phyloP scores from a whole-genome alignment of 2,113 vertebrate genomes.

The Stercorarius parasiticus region DNA sequence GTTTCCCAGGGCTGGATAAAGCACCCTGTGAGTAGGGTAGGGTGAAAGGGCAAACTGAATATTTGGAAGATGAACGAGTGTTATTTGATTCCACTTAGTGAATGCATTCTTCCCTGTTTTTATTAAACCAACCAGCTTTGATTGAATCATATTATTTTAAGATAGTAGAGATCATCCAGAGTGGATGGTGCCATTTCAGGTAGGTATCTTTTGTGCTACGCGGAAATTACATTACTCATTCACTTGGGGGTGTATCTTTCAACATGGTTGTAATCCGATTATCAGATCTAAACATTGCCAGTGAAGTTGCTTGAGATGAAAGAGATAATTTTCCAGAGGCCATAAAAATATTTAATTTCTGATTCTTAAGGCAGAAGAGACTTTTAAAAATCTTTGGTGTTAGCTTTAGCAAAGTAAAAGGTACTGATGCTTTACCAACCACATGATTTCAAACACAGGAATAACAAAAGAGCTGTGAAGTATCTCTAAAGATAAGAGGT shows the following conservation, averaged over 20 bases:
- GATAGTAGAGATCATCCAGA: neutral
- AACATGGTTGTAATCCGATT: neutral
- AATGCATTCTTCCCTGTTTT: neutral
- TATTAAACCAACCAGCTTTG: neutral
- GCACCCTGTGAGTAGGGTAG: neutral
- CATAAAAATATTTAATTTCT: constrained; percentile 27
- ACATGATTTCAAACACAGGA: constrained; percentile 10
- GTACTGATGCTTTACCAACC: constrained; percentile 13
- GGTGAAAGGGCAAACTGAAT: neutral
- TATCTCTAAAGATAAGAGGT: constrained; percentile 40
- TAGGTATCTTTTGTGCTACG: neutral
- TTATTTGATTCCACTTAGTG: neutral
- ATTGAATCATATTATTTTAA: neutral
- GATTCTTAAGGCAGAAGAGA: constrained; percentile 27
- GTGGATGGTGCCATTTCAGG: neutral
- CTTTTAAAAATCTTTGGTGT: neutral
- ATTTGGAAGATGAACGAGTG: neutral
- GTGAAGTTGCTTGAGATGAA: constrained; percentile 35
- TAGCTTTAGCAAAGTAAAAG: constrained; percentile 3
- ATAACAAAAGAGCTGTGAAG: constrained; percentile 19
- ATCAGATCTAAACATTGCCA: constrained; percentile 33
- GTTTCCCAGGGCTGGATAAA: neutral
- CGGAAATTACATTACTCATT: neutral
- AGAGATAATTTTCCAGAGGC: constrained; percentile 19
- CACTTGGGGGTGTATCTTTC: neutral